phyloP scores from a whole-genome alignment of 2,113 vertebrate species.

The Cervus canadensis region DNA sequence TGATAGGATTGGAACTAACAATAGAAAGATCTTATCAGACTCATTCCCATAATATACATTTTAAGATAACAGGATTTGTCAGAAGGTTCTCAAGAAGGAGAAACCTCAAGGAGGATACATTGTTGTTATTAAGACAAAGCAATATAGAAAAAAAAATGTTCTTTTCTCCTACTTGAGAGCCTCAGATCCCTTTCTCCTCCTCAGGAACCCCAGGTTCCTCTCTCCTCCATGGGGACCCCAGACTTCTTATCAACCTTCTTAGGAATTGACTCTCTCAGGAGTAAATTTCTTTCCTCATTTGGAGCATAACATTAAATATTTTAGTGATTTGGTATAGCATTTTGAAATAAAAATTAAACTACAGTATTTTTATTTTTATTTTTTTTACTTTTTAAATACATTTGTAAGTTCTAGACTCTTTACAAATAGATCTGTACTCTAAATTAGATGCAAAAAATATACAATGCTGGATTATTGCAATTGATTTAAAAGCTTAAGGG shows the following conservation, averaged over 20 bases:
- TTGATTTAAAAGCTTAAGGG: neutral
- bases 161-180: neutral
- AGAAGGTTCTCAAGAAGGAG: neutral
- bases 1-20: neutral
- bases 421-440: neutral
- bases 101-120: neutral
- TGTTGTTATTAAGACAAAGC: neutral
- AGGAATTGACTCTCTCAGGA: neutral
- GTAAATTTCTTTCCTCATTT: neutral
- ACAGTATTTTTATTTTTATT: neutral
- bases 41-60: neutral
- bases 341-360: neutral
- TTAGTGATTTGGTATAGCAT: neutral
- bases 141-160: rapidly evolving
- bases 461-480: neutral
- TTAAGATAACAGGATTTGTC: neutral
- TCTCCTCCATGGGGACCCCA: rapidly evolving
- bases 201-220: neutral
- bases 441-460: neutral
- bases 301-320: neutral
- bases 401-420: neutral
- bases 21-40: neutral
- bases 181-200: neutral
- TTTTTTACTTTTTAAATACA: neutral
- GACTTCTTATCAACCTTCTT: neutral